Evolutionary conservation across 2,888 invertebrate genomes (phyloP).

Genomic region (Busseola fusca): DNA sequence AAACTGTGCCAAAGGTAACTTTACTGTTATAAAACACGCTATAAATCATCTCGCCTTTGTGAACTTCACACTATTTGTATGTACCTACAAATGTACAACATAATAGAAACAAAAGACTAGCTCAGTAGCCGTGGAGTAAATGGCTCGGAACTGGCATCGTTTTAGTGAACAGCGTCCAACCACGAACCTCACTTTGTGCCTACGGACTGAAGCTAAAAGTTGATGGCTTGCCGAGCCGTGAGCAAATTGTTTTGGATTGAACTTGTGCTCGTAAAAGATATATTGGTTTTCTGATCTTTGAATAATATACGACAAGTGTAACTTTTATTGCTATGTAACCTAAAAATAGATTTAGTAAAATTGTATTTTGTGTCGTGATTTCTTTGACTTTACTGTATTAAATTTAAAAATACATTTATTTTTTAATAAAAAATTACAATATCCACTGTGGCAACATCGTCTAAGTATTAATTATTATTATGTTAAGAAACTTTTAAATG

Average conservation of each 20-base stretch:
- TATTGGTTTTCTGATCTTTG: not conserved
- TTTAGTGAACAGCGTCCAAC: slow-evolving; percentile 65
- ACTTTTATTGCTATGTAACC: not conserved
- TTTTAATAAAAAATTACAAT: too few relatives aligned
- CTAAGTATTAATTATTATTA: too few relatives aligned
- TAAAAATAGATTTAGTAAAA: not conserved
- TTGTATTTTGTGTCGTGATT: not conserved
- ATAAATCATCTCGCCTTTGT: slow-evolving; percentile 52
- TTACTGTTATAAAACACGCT: slow-evolving; percentile 32
- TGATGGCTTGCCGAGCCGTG: slow-evolving; percentile 4
- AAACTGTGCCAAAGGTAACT: slow-evolving; percentile 32
- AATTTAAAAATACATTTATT: too few relatives aligned
- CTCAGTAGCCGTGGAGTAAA: slow-evolving; percentile 68
- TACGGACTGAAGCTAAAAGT: slow-evolving; percentile 22
- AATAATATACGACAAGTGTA: not conserved
- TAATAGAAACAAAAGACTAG: slow-evolving; percentile 68
- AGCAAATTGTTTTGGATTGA: slow-evolving; percentile 38
- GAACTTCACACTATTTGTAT: slow-evolving; percentile 47
- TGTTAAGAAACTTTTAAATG: not conserved
- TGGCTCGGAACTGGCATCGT: slow-evolving; percentile 70
- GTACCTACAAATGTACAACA: slow-evolving; percentile 35
- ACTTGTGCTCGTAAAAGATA: not conserved
- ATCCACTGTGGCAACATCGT: too few relatives aligned
- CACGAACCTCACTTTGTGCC: slow-evolving; percentile 46
- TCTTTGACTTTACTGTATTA: not conserved